phyloP scores from a whole-genome alignment of 2,888 invertebrate species.

The Nebria brevicollis region DNA sequence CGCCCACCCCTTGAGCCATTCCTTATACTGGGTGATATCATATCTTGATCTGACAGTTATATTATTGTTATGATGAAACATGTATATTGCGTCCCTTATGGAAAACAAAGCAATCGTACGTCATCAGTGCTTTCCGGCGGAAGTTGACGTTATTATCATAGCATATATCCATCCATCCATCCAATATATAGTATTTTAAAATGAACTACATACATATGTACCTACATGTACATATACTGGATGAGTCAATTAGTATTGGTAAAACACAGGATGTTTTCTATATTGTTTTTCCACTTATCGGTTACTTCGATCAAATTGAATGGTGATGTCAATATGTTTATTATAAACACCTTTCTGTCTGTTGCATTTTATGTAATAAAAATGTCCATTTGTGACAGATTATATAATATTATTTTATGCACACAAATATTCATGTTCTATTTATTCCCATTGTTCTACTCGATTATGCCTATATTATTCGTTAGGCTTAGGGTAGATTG shows the following conservation, averaged over 20 bases:
- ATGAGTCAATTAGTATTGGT: constrained; percentile 31
- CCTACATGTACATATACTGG: neutral
- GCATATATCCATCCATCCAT: neutral
- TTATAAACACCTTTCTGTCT: neutral
- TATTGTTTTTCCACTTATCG: constrained; percentile 29
- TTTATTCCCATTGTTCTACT: too few species aligned
- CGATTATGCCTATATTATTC: too few species aligned
- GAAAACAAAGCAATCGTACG: constrained; percentile 38
- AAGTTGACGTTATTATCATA: constrained; percentile 20
- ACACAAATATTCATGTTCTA: neutral
- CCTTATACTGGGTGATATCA: constrained; percentile 14
- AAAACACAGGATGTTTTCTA: constrained; percentile 1
- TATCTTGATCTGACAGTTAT: constrained; percentile 36
- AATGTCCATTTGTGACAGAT: neutral
- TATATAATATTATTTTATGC: neutral
- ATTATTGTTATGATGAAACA: constrained; percentile 42
- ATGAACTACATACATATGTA: constrained; percentile 15
- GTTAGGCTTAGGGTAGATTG: too few species aligned
- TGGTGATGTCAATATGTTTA: neutral
- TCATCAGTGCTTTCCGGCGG: constrained; percentile 40
- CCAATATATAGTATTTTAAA: constrained; percentile 18
- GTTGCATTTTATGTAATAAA: neutral
- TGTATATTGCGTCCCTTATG: constrained; percentile 36
- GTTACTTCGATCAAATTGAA: constrained; percentile 19
- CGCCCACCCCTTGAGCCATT: neutral